phyloP scores from a whole-genome alignment of 1,140 invertebrate species.

The Xylocopa sonorina region DNA sequence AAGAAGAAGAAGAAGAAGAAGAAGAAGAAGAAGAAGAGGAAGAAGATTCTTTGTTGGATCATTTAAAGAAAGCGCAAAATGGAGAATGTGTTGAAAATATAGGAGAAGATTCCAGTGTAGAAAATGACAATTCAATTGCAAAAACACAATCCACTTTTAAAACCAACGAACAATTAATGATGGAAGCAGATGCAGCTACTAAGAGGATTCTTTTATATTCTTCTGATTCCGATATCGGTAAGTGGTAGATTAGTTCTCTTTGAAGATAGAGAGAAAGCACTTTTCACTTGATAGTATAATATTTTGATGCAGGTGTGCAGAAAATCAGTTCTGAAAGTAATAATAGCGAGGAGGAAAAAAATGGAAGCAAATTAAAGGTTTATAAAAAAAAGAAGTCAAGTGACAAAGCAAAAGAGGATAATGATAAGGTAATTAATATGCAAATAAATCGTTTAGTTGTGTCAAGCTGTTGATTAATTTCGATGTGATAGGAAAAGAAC shows the following conservation, averaged over 20 bases:
- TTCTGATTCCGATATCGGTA: conserved; percentile 71
- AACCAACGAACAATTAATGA: conserved; percentile 62
- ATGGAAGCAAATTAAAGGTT: conserved; percentile 36
- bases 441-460: not conserved
- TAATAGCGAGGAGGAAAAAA: conserved; percentile 31
- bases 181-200: conserved; percentile 65
- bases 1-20: conserved; percentile 65
- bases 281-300: conserved; percentile 14
- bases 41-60: conserved; percentile 70
- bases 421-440: not conserved
- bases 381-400: conserved; percentile 17
- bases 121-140: conserved; percentile 44
- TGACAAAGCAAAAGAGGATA: conserved; percentile 11
- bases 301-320: conserved; percentile 18
- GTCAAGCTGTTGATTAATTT: conserved; percentile 7
- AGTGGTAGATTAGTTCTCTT: conserved; percentile 20
- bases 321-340: not conserved
- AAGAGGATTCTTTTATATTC: conserved; percentile 69
- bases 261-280: not conserved
- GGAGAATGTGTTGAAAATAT: conserved; percentile 28
- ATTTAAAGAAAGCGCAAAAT: conserved; percentile 66
- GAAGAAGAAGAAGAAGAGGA: conserved; percentile 61
- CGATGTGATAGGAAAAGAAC: conserved; percentile 29
- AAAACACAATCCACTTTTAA: conserved; percentile 10
- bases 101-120: conserved; percentile 46